These are phyloP conservation scores for Zoanthus solanderi DNA, from an alignment of 92 coral and sea anemone species.

Conservation along the genomic window DNA sequence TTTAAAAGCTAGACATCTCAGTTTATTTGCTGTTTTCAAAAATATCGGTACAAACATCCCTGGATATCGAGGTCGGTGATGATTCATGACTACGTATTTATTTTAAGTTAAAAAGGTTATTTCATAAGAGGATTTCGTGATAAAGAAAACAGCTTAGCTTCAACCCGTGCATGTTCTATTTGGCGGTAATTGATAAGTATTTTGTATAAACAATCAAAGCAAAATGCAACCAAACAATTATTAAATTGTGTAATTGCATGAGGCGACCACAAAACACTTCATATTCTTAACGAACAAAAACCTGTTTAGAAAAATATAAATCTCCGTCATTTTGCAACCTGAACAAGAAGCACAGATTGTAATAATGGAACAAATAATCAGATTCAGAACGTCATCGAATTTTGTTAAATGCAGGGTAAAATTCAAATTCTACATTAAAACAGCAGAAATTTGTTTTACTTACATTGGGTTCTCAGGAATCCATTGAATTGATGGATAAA, in stretches of 20 bases:
- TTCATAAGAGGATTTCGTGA: not conserved
- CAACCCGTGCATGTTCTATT: not conserved
- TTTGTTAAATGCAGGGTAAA: not conserved
- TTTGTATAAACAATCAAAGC: slow-evolving; percentile 5
- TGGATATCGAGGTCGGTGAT: slow-evolving; percentile 11
- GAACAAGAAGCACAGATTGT: not conserved
- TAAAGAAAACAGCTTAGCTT: not conserved
- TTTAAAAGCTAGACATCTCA: not conserved
- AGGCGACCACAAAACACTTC: not conserved
- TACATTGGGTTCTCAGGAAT: slow-evolving; percentile 46
- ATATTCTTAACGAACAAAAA: not conserved
- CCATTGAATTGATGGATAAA: slow-evolving; percentile 46
- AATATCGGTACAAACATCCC: not conserved
- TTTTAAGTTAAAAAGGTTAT: not conserved
- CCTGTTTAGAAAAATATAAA: not conserved
- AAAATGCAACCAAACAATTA: slow-evolving; percentile 2
- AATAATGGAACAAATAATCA: not conserved
- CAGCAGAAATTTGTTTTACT: slow-evolving; percentile 30
- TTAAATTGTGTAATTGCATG: slow-evolving; percentile 2
- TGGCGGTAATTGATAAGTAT: slow-evolving; percentile 7
- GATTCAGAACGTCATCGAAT: not conserved
- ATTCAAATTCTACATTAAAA: not conserved
- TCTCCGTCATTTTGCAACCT: not conserved
- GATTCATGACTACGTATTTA: not conserved
- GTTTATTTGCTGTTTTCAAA: not conserved